These are phyloP conservation scores for Hozukius guyotensis DNA, from an alignment of 2,797 vertebrate genomes.

Conservation along the genomic window DNA sequence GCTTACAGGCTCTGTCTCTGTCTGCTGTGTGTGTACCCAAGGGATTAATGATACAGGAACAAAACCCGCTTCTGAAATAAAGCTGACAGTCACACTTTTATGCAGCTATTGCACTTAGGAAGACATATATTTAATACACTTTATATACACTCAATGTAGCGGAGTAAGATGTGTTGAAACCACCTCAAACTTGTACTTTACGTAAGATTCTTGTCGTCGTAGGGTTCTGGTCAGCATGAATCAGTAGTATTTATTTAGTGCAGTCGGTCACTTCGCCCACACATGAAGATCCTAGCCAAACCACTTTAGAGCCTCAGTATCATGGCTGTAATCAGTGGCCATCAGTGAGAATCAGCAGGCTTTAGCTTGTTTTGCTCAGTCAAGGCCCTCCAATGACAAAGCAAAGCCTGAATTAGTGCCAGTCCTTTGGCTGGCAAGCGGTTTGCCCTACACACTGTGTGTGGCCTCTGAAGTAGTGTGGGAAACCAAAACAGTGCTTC, in stretches of 20 bases:
- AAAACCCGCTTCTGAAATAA: not conserved
- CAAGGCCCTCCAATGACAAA: slow-evolving; percentile 60
- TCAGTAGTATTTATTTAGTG: slow-evolving; percentile 10
- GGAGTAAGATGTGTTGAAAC: not conserved
- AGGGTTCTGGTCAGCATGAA: not conserved
- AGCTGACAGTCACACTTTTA: not conserved
- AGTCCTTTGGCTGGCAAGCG: slow-evolving; percentile 37
- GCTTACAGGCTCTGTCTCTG: slow-evolving; percentile 3
- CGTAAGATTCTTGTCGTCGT: not conserved
- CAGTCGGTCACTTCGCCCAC: slow-evolving; percentile 31
- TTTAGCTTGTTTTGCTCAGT: slow-evolving; percentile 54
- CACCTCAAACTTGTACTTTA: slow-evolving; percentile 1
- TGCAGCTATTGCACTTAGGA: not conserved
- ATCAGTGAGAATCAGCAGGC: slow-evolving; percentile 47
- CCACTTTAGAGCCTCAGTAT: slow-evolving; percentile 28
- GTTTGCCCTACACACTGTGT: slow-evolving; percentile 38
- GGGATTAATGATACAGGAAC: not conserved
- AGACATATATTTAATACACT: not conserved
- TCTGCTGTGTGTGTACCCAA: slow-evolving; percentile 14
- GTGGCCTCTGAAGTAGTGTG: slow-evolving; percentile 42
- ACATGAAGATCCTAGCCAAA: slow-evolving; percentile 32
- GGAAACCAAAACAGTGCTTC: slow-evolving; percentile 27
- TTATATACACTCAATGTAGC: not conserved
- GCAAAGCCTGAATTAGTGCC: slow-evolving; percentile 64
- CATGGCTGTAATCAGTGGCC: slow-evolving; percentile 44